A percentile compares a stretch with the other conserved stretches of the same genome.
Evolutionary conservation across 2,797 vertebrate genomes (phyloP).

Genomic region (Octomys mimax): DNA sequence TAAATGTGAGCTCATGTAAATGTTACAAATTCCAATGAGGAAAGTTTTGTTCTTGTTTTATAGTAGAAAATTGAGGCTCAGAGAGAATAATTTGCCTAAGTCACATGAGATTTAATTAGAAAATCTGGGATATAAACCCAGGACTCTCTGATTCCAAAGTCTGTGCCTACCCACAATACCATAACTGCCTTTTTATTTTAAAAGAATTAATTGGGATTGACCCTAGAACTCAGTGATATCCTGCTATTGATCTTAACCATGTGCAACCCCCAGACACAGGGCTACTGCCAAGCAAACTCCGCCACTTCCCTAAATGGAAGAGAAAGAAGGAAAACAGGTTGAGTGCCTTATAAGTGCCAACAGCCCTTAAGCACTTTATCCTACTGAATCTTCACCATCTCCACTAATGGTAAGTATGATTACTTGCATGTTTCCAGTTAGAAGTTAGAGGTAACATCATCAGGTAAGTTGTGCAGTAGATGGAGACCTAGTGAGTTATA

Average conservation of each 20-base stretch:
- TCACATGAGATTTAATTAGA: neutral
- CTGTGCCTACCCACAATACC: neutral
- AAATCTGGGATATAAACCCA: neutral
- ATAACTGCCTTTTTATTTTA: neutral
- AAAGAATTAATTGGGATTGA: constrained; percentile 14
- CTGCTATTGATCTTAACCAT: neutral
- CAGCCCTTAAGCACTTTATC: neutral
- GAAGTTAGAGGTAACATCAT: neutral
- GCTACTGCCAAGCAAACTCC: neutral
- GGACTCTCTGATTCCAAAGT: neutral
- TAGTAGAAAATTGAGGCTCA: neutral
- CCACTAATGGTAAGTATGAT: neutral
- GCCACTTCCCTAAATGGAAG: neutral
- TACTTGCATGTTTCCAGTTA: neutral
- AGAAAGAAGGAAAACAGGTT: neutral
- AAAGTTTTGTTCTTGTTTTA: neutral
- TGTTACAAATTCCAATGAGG: neutral
- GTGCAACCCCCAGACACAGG: neutral
- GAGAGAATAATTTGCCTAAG: neutral
- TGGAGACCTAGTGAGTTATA: neutral
- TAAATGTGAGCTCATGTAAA: neutral
- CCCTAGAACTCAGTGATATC: neutral
- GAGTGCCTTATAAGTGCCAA: neutral
- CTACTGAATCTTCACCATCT: neutral
- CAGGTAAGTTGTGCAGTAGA: too few species aligned